These are phyloP conservation scores for Rhabdornis inornatus DNA, from an alignment of 2,113 vertebrate species.

Conservation along the genomic window DNA sequence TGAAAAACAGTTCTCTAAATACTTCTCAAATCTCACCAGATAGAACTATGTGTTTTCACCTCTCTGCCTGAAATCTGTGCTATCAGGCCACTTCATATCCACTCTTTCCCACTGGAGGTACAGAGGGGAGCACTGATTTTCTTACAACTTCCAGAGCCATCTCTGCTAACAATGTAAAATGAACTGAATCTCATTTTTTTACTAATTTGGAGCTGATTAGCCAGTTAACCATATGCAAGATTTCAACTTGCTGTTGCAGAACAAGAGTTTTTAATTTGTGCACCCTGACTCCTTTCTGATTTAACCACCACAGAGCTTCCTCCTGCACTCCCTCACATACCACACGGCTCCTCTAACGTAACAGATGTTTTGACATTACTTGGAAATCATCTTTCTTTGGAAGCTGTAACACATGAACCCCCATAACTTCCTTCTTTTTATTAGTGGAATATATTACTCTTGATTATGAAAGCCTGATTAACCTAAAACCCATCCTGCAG, in stretches of 20 bases:
- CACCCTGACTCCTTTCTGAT: background rate
- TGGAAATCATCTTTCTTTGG: background rate
- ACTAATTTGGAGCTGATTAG: background rate
- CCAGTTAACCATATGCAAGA: background rate
- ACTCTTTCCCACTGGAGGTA: background rate
- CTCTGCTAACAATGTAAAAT: background rate
- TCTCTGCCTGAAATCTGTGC: background rate
- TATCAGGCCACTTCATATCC: background rate
- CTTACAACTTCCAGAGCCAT: background rate
- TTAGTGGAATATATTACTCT: background rate
- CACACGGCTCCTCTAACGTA: background rate
- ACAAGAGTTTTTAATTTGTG: background rate
- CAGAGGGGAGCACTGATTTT: background rate
- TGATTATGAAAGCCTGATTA: background rate
- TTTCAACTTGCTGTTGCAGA: background rate
- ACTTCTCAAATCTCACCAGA: background rate
- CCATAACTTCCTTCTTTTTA: background rate
- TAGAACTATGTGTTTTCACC: background rate
- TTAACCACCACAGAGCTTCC: background rate
- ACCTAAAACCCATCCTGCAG: background rate
- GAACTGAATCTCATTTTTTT: background rate
- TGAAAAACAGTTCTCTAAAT: background rate
- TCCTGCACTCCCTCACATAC: background rate
- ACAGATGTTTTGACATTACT: background rate
- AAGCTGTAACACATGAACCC: background rate